Percentiles rank a stretch among this genome's conserved stretches.
Evolutionary conservation across 2,888 invertebrate species (phyloP).

Genomic region (Noctua pronuba): DNA sequence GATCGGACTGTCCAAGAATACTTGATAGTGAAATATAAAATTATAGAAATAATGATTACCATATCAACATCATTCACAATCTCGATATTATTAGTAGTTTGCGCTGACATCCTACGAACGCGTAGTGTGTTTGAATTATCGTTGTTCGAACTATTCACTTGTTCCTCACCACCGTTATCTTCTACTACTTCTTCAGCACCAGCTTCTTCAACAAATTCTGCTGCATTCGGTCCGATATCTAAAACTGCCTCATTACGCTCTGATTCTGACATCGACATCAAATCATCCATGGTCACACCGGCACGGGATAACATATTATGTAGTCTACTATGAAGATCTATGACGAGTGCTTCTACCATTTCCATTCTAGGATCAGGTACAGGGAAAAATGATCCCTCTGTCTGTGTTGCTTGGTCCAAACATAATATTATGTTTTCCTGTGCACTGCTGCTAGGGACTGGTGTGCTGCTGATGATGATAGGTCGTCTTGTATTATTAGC

Average conservation of each 20-base stretch:
- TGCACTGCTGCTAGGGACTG: slow-evolving; percentile 63
- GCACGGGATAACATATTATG: too few relatives aligned
- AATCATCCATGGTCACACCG: too few relatives aligned
- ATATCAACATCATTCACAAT: slow-evolving; percentile 63
- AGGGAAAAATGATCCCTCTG: too few relatives aligned
- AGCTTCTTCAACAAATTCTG: slow-evolving; percentile 27
- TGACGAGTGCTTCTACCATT: too few relatives aligned
- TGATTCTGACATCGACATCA: too few relatives aligned
- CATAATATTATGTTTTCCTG: too few relatives aligned
- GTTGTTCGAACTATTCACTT: slow-evolving; percentile 28
- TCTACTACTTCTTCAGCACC: too few relatives aligned
- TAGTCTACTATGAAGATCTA: too few relatives aligned
- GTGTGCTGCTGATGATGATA: slow-evolving; percentile 75
- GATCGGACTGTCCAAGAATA: not conserved
- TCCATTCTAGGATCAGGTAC: too few relatives aligned
- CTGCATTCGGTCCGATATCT: too few relatives aligned
- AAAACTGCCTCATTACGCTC: too few relatives aligned
- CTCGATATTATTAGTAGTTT: slow-evolving; percentile 72
- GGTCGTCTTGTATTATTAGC: slow-evolving; percentile 53
- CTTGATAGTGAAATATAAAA: not conserved
- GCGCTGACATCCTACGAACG: slow-evolving; percentile 80
- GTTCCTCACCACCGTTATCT: slow-evolving; percentile 34
- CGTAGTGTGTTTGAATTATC: slow-evolving; percentile 51
- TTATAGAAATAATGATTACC: slow-evolving; percentile 67
- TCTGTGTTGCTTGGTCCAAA: too few relatives aligned